Conservation (phyloP, 2,113 vertebrate genomes). For the Anthoscopus minutus region DNA sequence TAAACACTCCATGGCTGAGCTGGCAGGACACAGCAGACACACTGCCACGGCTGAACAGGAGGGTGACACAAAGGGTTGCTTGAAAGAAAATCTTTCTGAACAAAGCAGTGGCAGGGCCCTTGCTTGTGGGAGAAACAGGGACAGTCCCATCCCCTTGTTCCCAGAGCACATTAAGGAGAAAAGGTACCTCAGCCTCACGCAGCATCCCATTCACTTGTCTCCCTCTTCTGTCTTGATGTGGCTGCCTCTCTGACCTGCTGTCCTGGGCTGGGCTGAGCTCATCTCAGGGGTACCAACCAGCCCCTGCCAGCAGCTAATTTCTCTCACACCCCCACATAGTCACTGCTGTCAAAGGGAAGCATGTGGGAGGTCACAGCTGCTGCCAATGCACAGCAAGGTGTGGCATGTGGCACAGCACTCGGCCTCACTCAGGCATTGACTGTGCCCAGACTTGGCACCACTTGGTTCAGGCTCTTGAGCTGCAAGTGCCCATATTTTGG, state of each 20-base stretch:
- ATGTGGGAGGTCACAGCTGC: background rate
- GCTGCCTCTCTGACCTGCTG: background rate
- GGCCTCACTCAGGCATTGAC: fast-evolving
- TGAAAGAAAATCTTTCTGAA: conserved; percentile 46
- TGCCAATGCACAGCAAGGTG: background rate
- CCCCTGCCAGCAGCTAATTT: background rate
- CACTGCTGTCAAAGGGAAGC: background rate
- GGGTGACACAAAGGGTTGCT: conserved; percentile 49
- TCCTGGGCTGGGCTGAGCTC: background rate
- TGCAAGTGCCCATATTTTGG: background rate
- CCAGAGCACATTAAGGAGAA: background rate
- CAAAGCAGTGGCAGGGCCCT: conserved; percentile 5
- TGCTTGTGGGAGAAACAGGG: background rate
- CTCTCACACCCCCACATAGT: background rate
- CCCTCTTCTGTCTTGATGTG: fast-evolving
- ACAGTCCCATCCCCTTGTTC: background rate
- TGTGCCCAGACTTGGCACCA: background rate
- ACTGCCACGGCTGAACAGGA: background rate
- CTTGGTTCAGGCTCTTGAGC: background rate
- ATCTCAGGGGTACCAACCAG: background rate
- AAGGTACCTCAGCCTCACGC: background rate
- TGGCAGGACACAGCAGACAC: conserved; percentile 58
- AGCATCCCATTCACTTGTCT: background rate
- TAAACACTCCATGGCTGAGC: conserved; percentile 71
- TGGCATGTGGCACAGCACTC: background rate